phyloP scores from a whole-genome alignment of 2,888 invertebrate genomes.

The Melinaea marsaeus region DNA sequence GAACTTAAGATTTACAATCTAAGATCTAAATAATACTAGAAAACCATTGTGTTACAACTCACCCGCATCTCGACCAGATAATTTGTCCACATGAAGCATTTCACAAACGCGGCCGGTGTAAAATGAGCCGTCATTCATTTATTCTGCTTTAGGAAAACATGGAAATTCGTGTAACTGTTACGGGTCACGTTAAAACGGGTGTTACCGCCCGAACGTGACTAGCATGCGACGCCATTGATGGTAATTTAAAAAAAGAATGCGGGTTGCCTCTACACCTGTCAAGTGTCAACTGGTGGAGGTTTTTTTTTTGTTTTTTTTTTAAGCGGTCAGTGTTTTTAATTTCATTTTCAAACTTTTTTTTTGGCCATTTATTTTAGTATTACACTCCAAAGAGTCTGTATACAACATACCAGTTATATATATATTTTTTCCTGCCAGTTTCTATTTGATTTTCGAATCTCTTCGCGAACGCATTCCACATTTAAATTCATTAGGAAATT shows the following conservation, averaged over 20 bases:
- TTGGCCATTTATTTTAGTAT: background rate
- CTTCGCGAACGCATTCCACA: no score
- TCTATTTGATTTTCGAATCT: no score
- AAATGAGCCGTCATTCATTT: slow-evolving; percentile 7
- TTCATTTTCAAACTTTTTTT: background rate
- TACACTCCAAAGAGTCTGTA: background rate
- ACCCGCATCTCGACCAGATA: slow-evolving; percentile 23
- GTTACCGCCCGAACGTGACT: slow-evolving; percentile 29
- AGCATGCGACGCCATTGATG: slow-evolving; percentile 30
- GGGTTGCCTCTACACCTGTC: slow-evolving; percentile 35
- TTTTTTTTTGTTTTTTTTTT: slow-evolving; percentile 21
- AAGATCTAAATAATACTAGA: slow-evolving; percentile 17
- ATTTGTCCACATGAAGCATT: slow-evolving; percentile 21
- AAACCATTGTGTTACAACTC: slow-evolving; percentile 16
- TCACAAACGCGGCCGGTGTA: slow-evolving; percentile 13
- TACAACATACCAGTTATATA: no score
- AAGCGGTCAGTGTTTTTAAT: background rate
- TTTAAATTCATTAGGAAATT: no score
- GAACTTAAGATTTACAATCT: slow-evolving; percentile 16
- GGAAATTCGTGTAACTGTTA: slow-evolving; percentile 6
- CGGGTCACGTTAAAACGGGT: slow-evolving; percentile 23
- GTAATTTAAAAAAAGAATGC: slow-evolving; percentile 35
- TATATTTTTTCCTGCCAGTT: no score
- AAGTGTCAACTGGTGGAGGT: slow-evolving; percentile 31
- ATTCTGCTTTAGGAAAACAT: background rate